Evolutionary conservation across 1,140 invertebrate species (phyloP), one percentile per base, ranked within the genome.

Genomic region (Centruroides vittatus): DNA sequence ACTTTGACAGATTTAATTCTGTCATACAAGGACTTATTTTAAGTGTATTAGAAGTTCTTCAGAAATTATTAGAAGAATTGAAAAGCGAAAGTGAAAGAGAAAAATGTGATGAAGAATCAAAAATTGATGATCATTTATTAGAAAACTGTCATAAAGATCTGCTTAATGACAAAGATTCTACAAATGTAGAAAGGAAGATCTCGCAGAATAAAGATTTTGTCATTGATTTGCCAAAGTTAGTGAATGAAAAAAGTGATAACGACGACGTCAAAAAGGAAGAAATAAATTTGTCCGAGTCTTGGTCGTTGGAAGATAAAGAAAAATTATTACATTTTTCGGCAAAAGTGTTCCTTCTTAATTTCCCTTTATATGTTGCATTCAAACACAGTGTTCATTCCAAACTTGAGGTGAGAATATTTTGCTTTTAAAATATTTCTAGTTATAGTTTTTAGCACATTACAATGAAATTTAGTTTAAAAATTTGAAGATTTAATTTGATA

Each of bases 301-400:
- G 86, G 86, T 79, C 78, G 13, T 76, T 85, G 55, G 81, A 84
- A 54, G 87, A 90, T 68, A 81, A 83, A 60, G 86, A 89, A 68
- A 85, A 84, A 72, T 73, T 89, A 9, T 78, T 90, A 65, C 81
- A 86, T 67, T 81, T 89, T 58, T 78, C 88, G 47, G 84, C 86
- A 3, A 89, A 89, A 75, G 81, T 89, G 60, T 89, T 89, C 74
- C 75, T 88, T 61, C 78, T 88, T 59, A 93, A 93, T 73, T 95
- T 93, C 76, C 91, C 91, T 34, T 77, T 92, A 10, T 96, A 96
- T 73, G 82, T 92, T 71, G 89, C 89, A 52, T 90, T 89, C 75
- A 94, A 94, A 74, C 89, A 93, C 72, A 82, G 81, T 53, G 78
- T 83, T 63, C 80, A 86, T 63, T 79, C 81, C 56, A 83, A 86